A percentile compares a stretch with the other conserved stretches of the same genome.
Conservation (phyloP, 2,888 invertebrate genomes). For the Ctena decussata region DNA sequence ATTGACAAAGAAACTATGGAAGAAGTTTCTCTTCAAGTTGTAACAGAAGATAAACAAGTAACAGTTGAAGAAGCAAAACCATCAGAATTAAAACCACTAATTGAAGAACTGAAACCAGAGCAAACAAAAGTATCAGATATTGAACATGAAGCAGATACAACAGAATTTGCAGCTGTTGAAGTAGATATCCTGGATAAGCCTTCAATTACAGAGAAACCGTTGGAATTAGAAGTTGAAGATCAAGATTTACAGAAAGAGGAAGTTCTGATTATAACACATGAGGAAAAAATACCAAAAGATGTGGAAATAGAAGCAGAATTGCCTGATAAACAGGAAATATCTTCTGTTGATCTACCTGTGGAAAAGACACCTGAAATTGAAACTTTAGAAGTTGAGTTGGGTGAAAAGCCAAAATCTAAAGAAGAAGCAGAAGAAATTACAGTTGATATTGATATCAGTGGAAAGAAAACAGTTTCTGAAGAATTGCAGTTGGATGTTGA, state of each 20-base stretch:
- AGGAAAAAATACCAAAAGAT: constrained; percentile 67
- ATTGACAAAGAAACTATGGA: constrained; percentile 45
- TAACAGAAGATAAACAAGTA: constrained; percentile 30
- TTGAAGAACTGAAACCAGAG: constrained; percentile 12
- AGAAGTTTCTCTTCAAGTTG: constrained; percentile 29
- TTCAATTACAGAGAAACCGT: constrained; percentile 28
- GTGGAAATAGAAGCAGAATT: constrained; percentile 55
- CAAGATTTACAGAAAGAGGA: constrained; percentile 43
- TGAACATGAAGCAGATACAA: not conserved
- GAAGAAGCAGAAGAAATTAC: constrained; percentile 52
- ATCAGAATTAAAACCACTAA: constrained; percentile 28
- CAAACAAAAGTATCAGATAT: constrained; percentile 8
- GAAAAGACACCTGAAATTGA: constrained; percentile 23
- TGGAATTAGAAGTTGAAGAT: constrained; percentile 46
- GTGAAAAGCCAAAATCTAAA: constrained; percentile 16
- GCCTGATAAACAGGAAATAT: constrained; percentile 40
- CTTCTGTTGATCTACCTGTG: constrained; percentile 39
- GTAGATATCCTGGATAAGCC: constrained; percentile 34
- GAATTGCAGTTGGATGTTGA: no score
- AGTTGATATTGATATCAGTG: no score
- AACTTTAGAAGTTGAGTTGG: no score
- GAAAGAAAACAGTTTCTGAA: no score
- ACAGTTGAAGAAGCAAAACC: constrained; percentile 25
- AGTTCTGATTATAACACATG: constrained; percentile 54
- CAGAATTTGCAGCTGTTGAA: constrained; percentile 9